Evolutionary conservation across 2,797 vertebrate species (phyloP).

Genomic region (Chiroxiphia lanceolata): DNA sequence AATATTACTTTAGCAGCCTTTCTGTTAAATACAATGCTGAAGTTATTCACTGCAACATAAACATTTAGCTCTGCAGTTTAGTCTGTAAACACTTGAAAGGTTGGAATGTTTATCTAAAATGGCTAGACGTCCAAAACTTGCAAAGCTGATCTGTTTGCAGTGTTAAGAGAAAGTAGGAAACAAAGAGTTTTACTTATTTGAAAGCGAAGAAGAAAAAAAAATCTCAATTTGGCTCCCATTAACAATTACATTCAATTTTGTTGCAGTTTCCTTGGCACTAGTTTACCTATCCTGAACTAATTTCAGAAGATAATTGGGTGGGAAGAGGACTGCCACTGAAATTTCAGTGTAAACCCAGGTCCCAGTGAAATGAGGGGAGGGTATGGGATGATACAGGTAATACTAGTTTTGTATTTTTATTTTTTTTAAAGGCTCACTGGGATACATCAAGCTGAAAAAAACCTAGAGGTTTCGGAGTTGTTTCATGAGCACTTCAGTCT

Average conservation of each 20-base stretch:
- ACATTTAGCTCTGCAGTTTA: conserved; percentile 47
- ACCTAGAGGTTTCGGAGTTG: neutral
- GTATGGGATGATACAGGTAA: neutral
- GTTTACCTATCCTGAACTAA: neutral
- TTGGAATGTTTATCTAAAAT: conserved; percentile 53
- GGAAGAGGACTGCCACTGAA: neutral
- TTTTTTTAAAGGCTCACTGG: neutral
- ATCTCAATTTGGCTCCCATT: neutral
- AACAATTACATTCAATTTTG: neutral
- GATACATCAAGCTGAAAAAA: neutral
- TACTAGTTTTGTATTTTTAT: neutral
- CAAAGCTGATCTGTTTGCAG: conserved; percentile 11
- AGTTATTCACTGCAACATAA: conserved; percentile 39
- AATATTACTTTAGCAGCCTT: conserved; percentile 40
- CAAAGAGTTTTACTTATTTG: neutral
- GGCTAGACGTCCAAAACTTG: conserved; percentile 5
- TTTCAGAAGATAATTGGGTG: neutral
- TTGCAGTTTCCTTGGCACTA: neutral
- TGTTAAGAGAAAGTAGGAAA: neutral
- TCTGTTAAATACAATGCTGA: conserved; percentile 16
- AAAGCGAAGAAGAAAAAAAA: neutral
- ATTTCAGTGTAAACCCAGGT: neutral
- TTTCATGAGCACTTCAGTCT: neutral
- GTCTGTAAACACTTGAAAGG: conserved; percentile 52
- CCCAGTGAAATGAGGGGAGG: neutral